These are phyloP conservation scores for Neofelis nebulosa DNA, from an alignment of 2,113 vertebrate genomes.

Conservation along the genomic window DNA sequence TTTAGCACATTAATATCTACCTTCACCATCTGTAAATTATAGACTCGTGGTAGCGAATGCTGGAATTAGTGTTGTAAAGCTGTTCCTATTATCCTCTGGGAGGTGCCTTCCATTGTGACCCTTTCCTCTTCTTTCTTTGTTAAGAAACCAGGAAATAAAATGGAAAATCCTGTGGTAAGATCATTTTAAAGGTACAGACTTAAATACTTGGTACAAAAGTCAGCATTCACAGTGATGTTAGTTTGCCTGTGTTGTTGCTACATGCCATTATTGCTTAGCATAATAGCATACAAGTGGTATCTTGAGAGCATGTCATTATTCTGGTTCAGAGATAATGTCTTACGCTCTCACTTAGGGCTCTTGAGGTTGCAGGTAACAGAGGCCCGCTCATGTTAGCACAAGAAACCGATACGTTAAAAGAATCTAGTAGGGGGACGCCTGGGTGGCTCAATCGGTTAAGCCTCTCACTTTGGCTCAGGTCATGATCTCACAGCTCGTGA, in stretches of 20 bases:
- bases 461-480: too few species aligned
- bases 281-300: slow-evolving; percentile 25
- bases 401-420: slow-evolving; percentile 40
- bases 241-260: slow-evolving; percentile 16
- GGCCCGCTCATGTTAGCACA: background rate
- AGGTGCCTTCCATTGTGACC: slow-evolving; percentile 55
- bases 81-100: slow-evolving; percentile 60
- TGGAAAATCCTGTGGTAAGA: slow-evolving; percentile 56
- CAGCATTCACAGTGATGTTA: background rate
- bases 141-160: slow-evolving; percentile 62
- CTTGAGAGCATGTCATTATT: slow-evolving; percentile 31
- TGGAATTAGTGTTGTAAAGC: slow-evolving; percentile 65
- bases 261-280: background rate
- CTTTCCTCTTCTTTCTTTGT: slow-evolving; percentile 61
- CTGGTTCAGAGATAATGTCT: slow-evolving; percentile 49
- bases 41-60: slow-evolving; percentile 55
- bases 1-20: slow-evolving; percentile 70
- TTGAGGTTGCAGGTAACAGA: slow-evolving; percentile 40
- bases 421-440: background rate
- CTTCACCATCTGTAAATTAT: slow-evolving; percentile 70
- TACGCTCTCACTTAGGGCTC: background rate
- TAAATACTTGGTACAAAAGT: slow-evolving; percentile 48
- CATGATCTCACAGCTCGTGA: too few species aligned
- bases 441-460: too few species aligned
- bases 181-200: slow-evolving; percentile 62